Evolutionary conservation across 2,797 vertebrate genomes (phyloP).

Genomic region (Oreochromis grahami): DNA sequence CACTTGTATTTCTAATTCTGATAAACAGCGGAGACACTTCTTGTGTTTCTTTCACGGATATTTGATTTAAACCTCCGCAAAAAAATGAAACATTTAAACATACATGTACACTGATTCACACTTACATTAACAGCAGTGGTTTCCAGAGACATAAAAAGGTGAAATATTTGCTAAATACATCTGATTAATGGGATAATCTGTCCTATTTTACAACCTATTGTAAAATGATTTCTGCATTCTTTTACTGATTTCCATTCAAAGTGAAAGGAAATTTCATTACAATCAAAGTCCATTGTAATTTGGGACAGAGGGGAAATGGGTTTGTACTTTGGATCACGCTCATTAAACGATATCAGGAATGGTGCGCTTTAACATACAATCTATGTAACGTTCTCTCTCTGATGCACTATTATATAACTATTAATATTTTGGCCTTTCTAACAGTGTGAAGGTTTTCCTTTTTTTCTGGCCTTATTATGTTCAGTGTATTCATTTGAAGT

Average conservation of each 20-base stretch:
- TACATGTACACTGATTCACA: neutral
- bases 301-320: neutral
- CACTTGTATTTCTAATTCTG: constrained; percentile 10
- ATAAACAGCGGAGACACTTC: constrained; percentile 18
- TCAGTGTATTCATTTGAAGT: neutral
- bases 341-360: neutral
- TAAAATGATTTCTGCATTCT: neutral
- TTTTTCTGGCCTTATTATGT: neutral
- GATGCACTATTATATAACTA: neutral
- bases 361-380: neutral
- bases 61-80: constrained; percentile 3
- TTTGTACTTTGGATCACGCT: neutral
- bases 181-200: neutral
- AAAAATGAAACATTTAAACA: neutral
- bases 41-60: constrained; percentile 7
- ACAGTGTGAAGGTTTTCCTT: neutral
- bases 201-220: neutral
- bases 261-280: neutral
- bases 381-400: neutral
- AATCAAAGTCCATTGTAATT: neutral
- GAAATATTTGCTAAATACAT: neutral
- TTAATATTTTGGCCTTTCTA: neutral
- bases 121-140: neutral
- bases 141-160: neutral
- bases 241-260: neutral